These are phyloP conservation scores for Chaenogobius annularis DNA, from an alignment of 2,113 vertebrate species.

Conservation along the genomic window DNA sequence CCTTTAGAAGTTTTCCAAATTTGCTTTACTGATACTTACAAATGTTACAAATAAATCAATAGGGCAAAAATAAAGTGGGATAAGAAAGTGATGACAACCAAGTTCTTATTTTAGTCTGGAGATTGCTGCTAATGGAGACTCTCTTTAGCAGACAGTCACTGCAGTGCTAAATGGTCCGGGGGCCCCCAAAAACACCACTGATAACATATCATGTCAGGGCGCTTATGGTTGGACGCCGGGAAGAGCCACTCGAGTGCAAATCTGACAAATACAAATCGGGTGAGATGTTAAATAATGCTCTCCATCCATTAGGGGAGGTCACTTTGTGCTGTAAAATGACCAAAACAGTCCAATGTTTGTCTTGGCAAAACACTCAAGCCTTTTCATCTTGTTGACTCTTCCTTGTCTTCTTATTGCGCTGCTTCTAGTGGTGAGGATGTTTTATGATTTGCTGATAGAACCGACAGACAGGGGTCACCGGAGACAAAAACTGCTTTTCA, in stretches of 20 bases:
- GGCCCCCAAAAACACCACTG: constrained; percentile 18
- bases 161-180: constrained; percentile 14
- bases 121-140: constrained; percentile 33
- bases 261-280: neutral
- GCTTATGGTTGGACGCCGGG: neutral
- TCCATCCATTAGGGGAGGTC: constrained; percentile 23
- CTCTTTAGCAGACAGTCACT: constrained; percentile 2
- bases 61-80: neutral
- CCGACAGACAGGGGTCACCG: constrained; percentile 35
- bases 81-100: neutral
- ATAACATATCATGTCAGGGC: constrained; percentile 37
- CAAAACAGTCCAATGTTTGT: constrained; percentile 11
- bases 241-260: neutral
- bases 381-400: constrained; percentile 27
- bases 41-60: neutral
- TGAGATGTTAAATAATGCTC: constrained; percentile 13
- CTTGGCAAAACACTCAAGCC: constrained; percentile 10
- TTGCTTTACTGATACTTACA: no score
- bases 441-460: constrained; percentile 67
- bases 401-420: neutral
- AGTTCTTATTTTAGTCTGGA: constrained; percentile 11
- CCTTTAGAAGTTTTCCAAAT: no score
- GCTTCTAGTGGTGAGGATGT: constrained; percentile 31
- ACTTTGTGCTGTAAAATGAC: neutral
- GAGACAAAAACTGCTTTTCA: constrained; percentile 69